Evolutionary conservation across 2,113 vertebrate genomes (phyloP), one percentile per base, ranked within the genome.

Genomic region (Heterochromis multidens): DNA sequence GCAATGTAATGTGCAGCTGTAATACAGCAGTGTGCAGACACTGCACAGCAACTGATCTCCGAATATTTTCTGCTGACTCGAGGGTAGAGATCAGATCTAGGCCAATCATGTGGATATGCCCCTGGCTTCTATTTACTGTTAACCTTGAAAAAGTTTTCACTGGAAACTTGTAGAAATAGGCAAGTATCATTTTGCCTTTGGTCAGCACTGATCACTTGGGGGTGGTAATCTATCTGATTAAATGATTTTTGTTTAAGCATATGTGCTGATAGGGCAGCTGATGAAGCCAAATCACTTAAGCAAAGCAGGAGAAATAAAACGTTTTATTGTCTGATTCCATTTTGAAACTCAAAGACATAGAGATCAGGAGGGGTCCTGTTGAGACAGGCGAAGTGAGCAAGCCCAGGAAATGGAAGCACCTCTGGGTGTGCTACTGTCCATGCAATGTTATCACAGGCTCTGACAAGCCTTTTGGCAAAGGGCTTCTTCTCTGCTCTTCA

Each of bases 401-500:
- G 76, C 79, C 77, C 76, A 80, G 83, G 72, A 88, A 91, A 91
- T 91, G 88, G 91, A 79, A 88, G 80, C 89, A 87, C 86, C 87
- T 89, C 78, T 90, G 89, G 93, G 91, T 90, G 91, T 91, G 93
- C 91, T 92, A 78, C 89, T 94, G 95, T 94, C 93, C 93, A 74
- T 58, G 63, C 77, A 88, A 89, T 93, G 81, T 87, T 60, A 93
- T 91, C 89, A 84, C 94, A 94, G 84, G 94, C 89, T 91, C 87
- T 89, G 93, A 94, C 95, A 94, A 92, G 93, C 90, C 87, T 84
- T 83, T 91, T 95, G 92, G 93, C 91, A 87, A 52, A 54, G 62
- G 70, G 86, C 81, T 90, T 84, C 81, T 83, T 79, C 78, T 86
- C 67, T 58, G 61, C 77, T 83, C 23, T 76, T 90, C 77, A 86